Percentiles rank a stretch among this genome's conserved stretches.
These are phyloP conservation scores for Psittacula cyanocephala DNA, from an alignment of 2,113 vertebrate species.

Conservation along the genomic window DNA sequence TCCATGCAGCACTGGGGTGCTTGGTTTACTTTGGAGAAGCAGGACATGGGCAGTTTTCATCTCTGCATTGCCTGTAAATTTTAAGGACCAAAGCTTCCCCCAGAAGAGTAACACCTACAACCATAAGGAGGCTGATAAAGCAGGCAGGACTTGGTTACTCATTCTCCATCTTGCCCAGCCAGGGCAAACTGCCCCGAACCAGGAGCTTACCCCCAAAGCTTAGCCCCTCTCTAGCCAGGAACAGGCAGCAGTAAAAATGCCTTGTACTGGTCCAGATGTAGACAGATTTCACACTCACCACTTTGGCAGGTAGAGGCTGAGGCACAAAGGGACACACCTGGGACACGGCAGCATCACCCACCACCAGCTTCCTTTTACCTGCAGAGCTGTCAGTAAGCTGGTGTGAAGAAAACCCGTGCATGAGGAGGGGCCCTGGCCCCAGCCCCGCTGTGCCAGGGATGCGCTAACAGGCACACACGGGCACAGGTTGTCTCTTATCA, in stretches of 20 bases:
- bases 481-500: neutral
- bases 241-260: neutral
- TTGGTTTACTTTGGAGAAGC: neutral
- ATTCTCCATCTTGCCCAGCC: neutral
- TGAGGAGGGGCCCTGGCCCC: rapidly evolving
- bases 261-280: neutral
- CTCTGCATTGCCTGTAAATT: neutral
- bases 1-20: rapidly evolving
- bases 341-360: rapidly evolving
- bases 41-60: neutral
- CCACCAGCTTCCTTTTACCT: neutral
- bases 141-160: neutral
- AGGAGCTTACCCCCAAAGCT: neutral
- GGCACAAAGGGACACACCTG: neutral
- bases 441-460: rapidly evolving
- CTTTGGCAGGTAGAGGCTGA: neutral
- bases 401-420: neutral
- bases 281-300: neutral
- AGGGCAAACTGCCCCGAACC: neutral
- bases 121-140: neutral
- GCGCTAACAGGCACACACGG: rapidly evolving
- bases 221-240: neutral
- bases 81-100: neutral
- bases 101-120: neutral
- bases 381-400: rapidly evolving